Evolutionary conservation across 2,888 invertebrate species (phyloP).

Genomic region (Dione vanillae): DNA sequence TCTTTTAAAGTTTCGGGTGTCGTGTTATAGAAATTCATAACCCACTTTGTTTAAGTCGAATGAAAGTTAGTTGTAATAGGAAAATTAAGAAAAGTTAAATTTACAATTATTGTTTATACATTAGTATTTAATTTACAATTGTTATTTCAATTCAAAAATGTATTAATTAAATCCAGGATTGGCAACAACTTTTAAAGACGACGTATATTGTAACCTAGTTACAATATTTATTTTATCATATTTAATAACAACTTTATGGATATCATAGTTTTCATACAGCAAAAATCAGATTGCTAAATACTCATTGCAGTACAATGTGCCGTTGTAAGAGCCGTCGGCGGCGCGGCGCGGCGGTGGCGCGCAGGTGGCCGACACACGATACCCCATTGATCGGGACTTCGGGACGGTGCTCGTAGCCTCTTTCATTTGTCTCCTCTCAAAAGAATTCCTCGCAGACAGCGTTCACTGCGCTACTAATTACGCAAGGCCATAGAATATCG

Average conservation of each 20-base stretch:
- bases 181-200: no score
- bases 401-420: conserved; percentile 62
- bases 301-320: conserved; percentile 43
- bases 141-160: no score
- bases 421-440: conserved; percentile 77
- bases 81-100: no score
- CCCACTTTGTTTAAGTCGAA: no score
- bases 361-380: conserved; percentile 83
- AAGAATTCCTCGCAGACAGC: conserved; percentile 81
- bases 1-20: no score
- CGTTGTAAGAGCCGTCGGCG: conserved; percentile 55
- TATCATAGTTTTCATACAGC: background rate
- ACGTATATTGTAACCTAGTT: no score
- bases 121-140: no score
- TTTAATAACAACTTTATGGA: no score
- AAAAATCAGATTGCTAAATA: conserved; percentile 31
- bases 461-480: conserved; percentile 80
- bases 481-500: conserved; percentile 64
- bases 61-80: no score
- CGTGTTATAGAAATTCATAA: no score
- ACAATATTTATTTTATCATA: background rate
- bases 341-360: conserved; percentile 48
- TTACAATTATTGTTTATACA: no score
- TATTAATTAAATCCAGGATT: no score
- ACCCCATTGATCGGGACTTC: conserved; percentile 74